Evolutionary conservation across 2,113 vertebrate genomes (phyloP).

Genomic region (Mixornis gularis): DNA sequence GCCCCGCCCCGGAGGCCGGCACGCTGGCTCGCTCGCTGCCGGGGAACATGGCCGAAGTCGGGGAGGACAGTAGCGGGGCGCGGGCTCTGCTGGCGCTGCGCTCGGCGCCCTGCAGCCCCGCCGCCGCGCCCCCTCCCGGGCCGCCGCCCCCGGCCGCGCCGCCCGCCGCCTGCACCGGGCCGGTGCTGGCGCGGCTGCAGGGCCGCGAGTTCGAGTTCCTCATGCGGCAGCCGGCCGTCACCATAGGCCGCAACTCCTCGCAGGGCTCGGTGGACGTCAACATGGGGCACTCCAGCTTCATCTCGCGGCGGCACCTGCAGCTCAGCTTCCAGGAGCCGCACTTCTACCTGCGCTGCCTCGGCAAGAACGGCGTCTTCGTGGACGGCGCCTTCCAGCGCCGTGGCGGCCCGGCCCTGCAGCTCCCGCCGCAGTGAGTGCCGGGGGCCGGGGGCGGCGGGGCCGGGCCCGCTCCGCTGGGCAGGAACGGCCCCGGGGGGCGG

Average conservation of each 20-base stretch:
- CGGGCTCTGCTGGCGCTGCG: too few species aligned
- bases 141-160: constrained; percentile 12
- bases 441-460: neutral
- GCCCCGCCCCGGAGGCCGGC: too few species aligned
- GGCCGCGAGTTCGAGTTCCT: constrained; percentile 87
- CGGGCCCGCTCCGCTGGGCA: neutral
- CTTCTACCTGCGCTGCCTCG: constrained; percentile 90
- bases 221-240: constrained; percentile 91
- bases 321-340: constrained; percentile 87
- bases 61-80: too few species aligned
- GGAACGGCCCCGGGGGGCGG: neutral
- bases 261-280: constrained; percentile 95
- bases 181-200: constrained; percentile 66
- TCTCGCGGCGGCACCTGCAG: constrained; percentile 94
- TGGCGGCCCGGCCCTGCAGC: constrained; percentile 85
- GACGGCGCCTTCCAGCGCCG: constrained; percentile 93
- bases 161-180: constrained; percentile 40
- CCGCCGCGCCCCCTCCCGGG: too few species aligned
- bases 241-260: constrained; percentile 94
- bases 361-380: constrained; percentile 95
- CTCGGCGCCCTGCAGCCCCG: too few species aligned
- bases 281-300: constrained; percentile 97
- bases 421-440: constrained; percentile 88
- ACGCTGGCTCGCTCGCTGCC: too few species aligned
- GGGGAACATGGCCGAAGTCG: too few species aligned